Base-by-base conservation (phyloP, 2,888 invertebrate genomes). In the Chymomyza amoena region DNA sequence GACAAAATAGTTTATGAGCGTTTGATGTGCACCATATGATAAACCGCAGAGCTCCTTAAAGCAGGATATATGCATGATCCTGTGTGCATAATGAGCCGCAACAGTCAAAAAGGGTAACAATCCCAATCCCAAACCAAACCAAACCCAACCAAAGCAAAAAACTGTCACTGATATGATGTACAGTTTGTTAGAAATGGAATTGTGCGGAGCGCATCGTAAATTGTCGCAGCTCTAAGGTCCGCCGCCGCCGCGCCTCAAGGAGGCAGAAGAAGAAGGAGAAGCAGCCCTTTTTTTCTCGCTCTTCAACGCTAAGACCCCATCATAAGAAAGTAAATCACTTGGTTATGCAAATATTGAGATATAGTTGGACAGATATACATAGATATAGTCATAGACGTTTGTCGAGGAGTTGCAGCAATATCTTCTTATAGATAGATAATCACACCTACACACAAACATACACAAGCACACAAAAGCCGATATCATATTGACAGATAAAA, bases 181-280 rank as follows among this genome's bases (percentile, higher is more conserved):
- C 85, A 89, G 89, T 84, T 89, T 90, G 90, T 90, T 90, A 90
- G 90, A 89, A 89, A 87, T 84, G 85, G 86, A 88, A 90, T 89
- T 88, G 84, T 85, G 68, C 78, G 72, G 79, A 60, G 78, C 90
- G 89, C 90, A 76, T 90, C 90, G 86, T 90, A 90, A 90, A 90
- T 90, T 83, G 65, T 76, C 80, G 77, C 78, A 39, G 18, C 16
- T 18, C 52, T 16, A 54, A n/a, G 52, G 18, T 18, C 18, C 16
- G 54, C 45, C 16, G 28, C 45, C 9, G 6, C 51, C 0, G 9
- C 16, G 28, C 45, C 9, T n/a, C 51, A 4, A 18, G 15, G 45
- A 18, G 61, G 32, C 18, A 52, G n/a, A 54, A 18, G 7, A 54
- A 51, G 32, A 18, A 52, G n/a, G 18, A 18, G 7, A 54, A 51